phyloP scores from a whole-genome alignment of 2,113 vertebrate genomes.

The Saguinus imperator region DNA sequence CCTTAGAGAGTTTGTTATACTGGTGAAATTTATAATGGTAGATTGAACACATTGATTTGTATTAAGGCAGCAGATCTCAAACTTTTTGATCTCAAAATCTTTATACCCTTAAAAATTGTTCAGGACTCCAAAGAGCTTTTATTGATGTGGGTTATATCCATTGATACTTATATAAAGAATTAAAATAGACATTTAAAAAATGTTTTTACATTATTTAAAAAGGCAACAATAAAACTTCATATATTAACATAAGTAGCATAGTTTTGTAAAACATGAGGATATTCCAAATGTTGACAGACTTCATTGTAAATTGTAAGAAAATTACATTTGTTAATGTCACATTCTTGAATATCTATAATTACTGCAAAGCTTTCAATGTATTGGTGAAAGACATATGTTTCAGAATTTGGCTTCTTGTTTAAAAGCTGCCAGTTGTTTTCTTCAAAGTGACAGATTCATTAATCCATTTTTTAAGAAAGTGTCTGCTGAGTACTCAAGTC shows the following conservation, averaged over 20 bases:
- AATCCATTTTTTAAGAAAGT: background rate
- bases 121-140: background rate
- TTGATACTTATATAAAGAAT: background rate
- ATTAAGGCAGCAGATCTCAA: background rate
- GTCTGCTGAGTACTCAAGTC: background rate
- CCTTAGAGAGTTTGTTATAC: background rate
- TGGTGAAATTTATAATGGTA: background rate
- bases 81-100: background rate
- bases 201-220: background rate
- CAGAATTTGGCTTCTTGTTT: background rate
- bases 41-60: background rate
- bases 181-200: background rate
- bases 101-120: background rate
- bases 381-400: background rate
- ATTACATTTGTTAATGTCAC: background rate
- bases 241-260: background rate
- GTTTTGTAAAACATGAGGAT: background rate
- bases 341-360: background rate
- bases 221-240: background rate
- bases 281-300: background rate
- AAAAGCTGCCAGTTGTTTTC: conserved; percentile 14
- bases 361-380: background rate
- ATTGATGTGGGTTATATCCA: background rate
- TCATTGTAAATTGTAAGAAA: background rate
- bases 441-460: background rate